These are phyloP conservation scores for Druceiella hillmani DNA, from an alignment of 2,888 invertebrate genomes.

Conservation along the genomic window DNA sequence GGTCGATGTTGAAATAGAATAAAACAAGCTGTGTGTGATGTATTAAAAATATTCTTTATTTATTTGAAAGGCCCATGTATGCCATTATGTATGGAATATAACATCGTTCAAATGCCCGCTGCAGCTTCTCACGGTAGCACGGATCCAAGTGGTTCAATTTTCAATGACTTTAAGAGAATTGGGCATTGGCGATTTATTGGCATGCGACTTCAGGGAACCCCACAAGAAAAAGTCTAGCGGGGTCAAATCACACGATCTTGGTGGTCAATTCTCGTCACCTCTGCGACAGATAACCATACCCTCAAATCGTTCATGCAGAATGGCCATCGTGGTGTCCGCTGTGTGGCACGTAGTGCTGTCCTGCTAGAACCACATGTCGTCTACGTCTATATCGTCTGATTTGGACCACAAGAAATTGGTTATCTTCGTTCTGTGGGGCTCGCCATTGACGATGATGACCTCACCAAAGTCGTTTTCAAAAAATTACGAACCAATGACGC, in stretches of 20 bases:
- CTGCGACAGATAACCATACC: constrained; percentile 7
- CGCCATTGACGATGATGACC: background rate
- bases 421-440: background rate
- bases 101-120: too few species aligned
- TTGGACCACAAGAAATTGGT: background rate
- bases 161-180: background rate
- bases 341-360: constrained; percentile 9
- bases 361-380: constrained; percentile 6
- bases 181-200: too few species aligned
- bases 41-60: background rate
- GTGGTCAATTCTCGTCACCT: constrained; percentile 4
- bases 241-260: background rate
- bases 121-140: too few species aligned
- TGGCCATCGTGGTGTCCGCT: constrained; percentile 4
- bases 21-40: background rate
- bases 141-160: background rate
- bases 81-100: too few species aligned
- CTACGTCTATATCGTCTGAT: background rate
- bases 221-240: too few species aligned
- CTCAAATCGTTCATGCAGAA: constrained; percentile 9
- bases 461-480: background rate
- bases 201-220: too few species aligned
- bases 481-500: background rate
- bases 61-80: background rate
- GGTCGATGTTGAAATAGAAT: constrained; percentile 1